phyloP scores from a whole-genome alignment of 2,797 vertebrate species.

The Clamator glandarius region DNA sequence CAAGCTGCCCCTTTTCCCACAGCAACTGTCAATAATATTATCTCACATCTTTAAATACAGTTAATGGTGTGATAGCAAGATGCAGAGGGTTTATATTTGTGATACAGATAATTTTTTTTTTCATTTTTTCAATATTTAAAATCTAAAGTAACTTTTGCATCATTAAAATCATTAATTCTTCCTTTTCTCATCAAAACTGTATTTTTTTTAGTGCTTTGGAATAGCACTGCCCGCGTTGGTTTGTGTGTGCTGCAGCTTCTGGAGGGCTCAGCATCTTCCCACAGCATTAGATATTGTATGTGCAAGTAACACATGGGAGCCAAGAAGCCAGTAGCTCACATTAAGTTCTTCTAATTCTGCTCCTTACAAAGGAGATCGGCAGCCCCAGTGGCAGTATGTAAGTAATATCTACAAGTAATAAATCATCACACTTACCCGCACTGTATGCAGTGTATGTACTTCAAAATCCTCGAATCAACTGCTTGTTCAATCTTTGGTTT shows the following conservation, averaged over 20 bases:
- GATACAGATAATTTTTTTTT: not conserved
- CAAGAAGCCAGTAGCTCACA: not conserved
- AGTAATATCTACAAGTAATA: not conserved
- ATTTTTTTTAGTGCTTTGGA: not conserved
- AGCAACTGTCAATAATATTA: not conserved
- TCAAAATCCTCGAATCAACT: not conserved
- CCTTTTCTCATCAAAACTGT: not conserved
- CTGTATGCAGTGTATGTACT: not conserved
- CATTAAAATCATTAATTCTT: not conserved
- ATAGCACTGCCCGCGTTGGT: not conserved
- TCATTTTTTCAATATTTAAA: not conserved
- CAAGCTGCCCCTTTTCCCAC: not conserved
- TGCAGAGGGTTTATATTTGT: not conserved
- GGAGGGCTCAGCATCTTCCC: not conserved
- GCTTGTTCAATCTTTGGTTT: slow-evolving; percentile 3
- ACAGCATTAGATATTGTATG: not conserved
- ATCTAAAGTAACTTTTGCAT: not conserved
- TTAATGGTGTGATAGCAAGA: not conserved
- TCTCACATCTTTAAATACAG: not conserved
- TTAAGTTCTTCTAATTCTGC: not conserved
- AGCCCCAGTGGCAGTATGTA: not conserved
- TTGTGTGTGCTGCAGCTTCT: not conserved
- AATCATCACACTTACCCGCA: not conserved
- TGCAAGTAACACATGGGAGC: fast-evolving
- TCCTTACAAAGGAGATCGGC: not conserved